Base-by-base conservation (phyloP, 2,113 vertebrate species). In the Dicerorhinus sumatrensis region DNA sequence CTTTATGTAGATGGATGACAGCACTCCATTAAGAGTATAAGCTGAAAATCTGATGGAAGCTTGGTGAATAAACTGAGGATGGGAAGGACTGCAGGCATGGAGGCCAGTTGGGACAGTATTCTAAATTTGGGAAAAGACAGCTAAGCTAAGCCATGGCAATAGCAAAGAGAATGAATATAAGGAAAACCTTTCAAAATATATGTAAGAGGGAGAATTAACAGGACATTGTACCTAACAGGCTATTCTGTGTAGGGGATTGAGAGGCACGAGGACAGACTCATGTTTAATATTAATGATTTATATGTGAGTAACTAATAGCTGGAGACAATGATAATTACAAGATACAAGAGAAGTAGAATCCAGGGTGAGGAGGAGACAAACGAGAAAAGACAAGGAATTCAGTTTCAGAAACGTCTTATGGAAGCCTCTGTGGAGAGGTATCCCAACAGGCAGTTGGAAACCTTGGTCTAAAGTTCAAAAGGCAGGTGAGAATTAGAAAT, bases 311-410 rank as follows among this genome's bases (percentile, higher is more conserved):
- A 84, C 18, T 69, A 85, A 85, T 2, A 79, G 6, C 39, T 70
- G 51, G 9, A 91, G 72, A 42, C 46, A 91, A 3, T 72, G 56
- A 62, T 60, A 84, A 77, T 21, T 67, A 46, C 5, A 60, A 58
- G 79, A 76, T 54, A 75, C 18, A 70, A n/a, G 16, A 95, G 54
- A 80, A 91, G 46, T 20, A 91, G 18, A 69, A 67, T 84, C 18
- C 69, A 85, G 39, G 33, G 27, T 25, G 56, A 77, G 54, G 20
- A 58, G 42, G 36, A 83, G 31, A 62, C 6, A 89, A 72, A 82
- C 27, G 18, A 69, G 33, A 31, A 95, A 94, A 85, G 39, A 77
- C 23, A 95, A 92, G 12, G 36, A 81, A 84, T 67, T 95, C 25
- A 76, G 29, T 84, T 85, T 77, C 58, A 69, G 25, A 48, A 46